phyloP scores from a whole-genome alignment of 2,113 vertebrate genomes.

The Brachypodius melanocephalos region DNA sequence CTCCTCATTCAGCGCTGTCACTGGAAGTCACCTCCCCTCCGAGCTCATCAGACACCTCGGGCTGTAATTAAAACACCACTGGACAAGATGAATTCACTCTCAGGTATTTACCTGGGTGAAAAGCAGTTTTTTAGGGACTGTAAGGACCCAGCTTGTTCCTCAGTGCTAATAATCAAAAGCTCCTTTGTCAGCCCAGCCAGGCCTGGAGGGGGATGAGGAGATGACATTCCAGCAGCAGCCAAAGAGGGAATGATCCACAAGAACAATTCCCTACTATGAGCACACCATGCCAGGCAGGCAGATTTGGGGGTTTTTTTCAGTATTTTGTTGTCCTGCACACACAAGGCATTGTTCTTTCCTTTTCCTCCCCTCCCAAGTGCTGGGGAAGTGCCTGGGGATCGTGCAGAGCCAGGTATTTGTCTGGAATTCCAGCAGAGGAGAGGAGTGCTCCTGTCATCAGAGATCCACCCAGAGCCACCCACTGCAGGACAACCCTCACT shows the following conservation, averaged over 20 bases:
- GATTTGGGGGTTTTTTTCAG: not conserved
- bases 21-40: not conserved
- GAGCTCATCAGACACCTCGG: not conserved
- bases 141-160: not conserved
- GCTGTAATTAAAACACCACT: not conserved
- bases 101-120: not conserved
- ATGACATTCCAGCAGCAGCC: slow-evolving; percentile 8
- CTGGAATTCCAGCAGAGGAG: slow-evolving; percentile 41
- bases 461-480: slow-evolving; percentile 20
- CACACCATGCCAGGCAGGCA: not conserved
- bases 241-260: not conserved
- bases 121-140: not conserved
- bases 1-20: not conserved
- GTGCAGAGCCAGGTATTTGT: slow-evolving; percentile 37
- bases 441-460: not conserved
- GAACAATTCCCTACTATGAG: slow-evolving; percentile 54
- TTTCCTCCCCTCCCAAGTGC: not conserved
- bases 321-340: not conserved
- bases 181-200: not conserved
- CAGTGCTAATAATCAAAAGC: not conserved
- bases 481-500: not conserved
- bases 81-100: not conserved
- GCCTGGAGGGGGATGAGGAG: not conserved
- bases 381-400: not conserved
- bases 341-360: not conserved